These are phyloP conservation scores for Apeira syringaria DNA, from an alignment of 2,888 invertebrate genomes.

Conservation along the genomic window DNA sequence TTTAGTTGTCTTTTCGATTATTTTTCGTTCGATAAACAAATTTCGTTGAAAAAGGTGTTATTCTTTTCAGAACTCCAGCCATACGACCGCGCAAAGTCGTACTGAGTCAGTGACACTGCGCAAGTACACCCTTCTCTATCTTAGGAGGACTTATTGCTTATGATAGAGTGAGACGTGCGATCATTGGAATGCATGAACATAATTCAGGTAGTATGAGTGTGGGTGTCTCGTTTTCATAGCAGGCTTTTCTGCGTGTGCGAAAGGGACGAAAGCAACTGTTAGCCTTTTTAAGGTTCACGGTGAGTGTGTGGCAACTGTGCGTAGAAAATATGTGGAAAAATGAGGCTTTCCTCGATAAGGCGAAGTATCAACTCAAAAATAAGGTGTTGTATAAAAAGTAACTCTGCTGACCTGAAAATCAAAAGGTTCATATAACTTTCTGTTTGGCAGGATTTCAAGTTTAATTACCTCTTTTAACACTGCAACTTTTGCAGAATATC, in stretches of 20 bases:
- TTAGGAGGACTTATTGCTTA: conserved; percentile 27
- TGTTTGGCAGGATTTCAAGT: too few relatives aligned
- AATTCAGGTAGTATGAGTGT: conserved; percentile 54
- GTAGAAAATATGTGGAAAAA: conserved; percentile 68
- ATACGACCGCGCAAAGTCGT: conserved; percentile 53
- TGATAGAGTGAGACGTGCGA: conserved; percentile 52
- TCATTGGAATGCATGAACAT: conserved; percentile 66
- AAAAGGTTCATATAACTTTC: too few relatives aligned
- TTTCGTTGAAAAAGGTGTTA: conserved; percentile 24
- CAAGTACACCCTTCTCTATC: conserved; percentile 59
- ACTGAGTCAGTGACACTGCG: conserved; percentile 81
- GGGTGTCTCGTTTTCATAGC: conserved; percentile 50
- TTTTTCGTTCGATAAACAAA: conserved; percentile 53
- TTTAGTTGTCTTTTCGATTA: conserved; percentile 55
- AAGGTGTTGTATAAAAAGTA: too few relatives aligned
- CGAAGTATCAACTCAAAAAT: conserved; percentile 25
- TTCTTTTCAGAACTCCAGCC: conserved; percentile 40
- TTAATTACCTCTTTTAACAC: too few relatives aligned
- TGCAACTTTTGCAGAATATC: too few relatives aligned
- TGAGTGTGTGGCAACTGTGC: conserved; percentile 59
- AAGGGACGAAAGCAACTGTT: conserved; percentile 44
- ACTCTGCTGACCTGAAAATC: too few relatives aligned
- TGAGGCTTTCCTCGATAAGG: conserved; percentile 75
- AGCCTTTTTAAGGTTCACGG: conserved; percentile 63
- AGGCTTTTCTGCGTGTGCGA: conserved; percentile 40